Conservation (phyloP, 2,113 vertebrate genomes). For the Cynocephalus volans region DNA sequence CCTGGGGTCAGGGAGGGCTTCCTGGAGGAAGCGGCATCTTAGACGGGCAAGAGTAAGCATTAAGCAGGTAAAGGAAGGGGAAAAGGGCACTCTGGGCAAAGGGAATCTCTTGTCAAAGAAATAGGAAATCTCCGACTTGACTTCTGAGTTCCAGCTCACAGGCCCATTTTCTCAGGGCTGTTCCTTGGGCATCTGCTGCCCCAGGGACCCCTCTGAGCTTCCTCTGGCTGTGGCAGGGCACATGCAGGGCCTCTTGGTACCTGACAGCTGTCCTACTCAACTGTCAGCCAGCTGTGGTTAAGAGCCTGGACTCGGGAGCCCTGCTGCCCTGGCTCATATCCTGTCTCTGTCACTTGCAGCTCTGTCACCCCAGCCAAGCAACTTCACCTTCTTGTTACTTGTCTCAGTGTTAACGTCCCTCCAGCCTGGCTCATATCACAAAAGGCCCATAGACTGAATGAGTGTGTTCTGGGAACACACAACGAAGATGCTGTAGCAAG, state of each 20-base stretch:
- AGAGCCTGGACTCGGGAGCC: background rate
- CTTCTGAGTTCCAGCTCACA: background rate
- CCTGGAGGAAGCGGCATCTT: background rate
- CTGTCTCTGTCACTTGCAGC: background rate
- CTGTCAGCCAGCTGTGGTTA: background rate
- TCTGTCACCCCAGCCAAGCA: background rate
- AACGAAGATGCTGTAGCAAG: accelerated
- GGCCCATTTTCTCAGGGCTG: background rate
- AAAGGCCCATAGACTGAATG: background rate
- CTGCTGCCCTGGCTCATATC: accelerated
- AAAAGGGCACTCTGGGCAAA: background rate
- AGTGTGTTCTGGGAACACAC: too few relatives aligned
- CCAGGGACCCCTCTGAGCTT: background rate
- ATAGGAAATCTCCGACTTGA: background rate
- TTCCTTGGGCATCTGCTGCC: background rate
- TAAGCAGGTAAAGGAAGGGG: background rate
- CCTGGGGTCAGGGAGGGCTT: background rate
- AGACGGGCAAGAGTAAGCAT: background rate
- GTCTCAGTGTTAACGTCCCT: background rate
- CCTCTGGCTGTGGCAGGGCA: background rate
- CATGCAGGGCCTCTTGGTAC: background rate
- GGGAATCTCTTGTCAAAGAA: background rate
- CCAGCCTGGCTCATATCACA: background rate
- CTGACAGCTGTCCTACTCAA: background rate
- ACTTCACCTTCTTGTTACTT: background rate